Evolutionary conservation across 2,113 vertebrate genomes (phyloP), one percentile per base, ranked within the genome.

Genomic region (Mormyrus iriodes): DNA sequence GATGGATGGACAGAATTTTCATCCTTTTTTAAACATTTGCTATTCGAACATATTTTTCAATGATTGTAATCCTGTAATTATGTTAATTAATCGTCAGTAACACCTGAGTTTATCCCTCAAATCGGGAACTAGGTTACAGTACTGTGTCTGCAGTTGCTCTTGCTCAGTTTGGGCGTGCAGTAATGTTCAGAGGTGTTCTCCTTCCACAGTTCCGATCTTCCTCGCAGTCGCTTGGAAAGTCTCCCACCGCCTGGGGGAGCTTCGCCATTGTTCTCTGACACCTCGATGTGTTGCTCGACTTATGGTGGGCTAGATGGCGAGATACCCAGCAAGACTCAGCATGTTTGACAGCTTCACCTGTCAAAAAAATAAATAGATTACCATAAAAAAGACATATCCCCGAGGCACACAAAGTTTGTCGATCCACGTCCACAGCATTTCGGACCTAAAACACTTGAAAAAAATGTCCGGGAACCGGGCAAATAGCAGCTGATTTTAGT

Each of bases 191-290:
- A 48, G 19, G 48, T 84, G 82, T 46, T 84, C 42, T 48, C 44
- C 21, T 84, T 42, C 44, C 42, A n/a, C n/a, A n/a, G n/a, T n/a
- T n/a, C n/a, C n/a, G 39, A 17, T 48, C 39, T 84, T 2, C 73
- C 15, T 79, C 19, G 2, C 35, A 42, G 35, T 73, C 9, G 4
- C 69, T 39, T 24, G 27, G 49, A 46, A 21, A 7, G 46, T 82
- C 35, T 35, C 51, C 27, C 82, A 35, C 79, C 52, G 35, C 88
- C 88, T 84, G 49, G 51, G 79, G 79, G 35, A 24, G 76, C 49
- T 39, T 83, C 73, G 39, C 76, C 76, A 35, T 55, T 83, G 88
- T 84, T 89, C 51, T 15, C 88, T 19, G 88, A 89, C 76, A 44
- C 76, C 31, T 58, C 49, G 24, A 4, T 49, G 46, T 79, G 88